Conservation (phyloP, 2,888 invertebrate genomes). For the Neoitamus cyanurus region DNA sequence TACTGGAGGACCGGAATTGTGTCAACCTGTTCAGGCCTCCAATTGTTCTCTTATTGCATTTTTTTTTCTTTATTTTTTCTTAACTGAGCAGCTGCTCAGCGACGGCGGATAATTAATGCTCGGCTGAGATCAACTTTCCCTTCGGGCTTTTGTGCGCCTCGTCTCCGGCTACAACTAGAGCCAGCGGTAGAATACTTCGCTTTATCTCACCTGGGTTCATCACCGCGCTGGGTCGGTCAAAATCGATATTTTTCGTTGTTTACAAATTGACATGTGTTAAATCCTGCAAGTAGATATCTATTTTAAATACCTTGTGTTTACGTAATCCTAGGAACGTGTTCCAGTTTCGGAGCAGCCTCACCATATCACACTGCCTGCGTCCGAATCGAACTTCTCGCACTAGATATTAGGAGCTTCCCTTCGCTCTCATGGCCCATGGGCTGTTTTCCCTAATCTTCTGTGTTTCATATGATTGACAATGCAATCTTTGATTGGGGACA, state of each 20-base stretch:
- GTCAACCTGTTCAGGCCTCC: constrained; percentile 34
- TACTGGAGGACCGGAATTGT: constrained; percentile 42
- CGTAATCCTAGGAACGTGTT: background rate
- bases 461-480: background rate
- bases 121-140: constrained; percentile 21
- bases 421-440: background rate
- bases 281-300: background rate
- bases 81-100: background rate
- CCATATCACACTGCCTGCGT: background rate
- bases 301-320: background rate
- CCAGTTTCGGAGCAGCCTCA: background rate
- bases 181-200: background rate
- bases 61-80: background rate
- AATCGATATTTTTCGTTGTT: constrained; percentile 39
- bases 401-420: background rate
- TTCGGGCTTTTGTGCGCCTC: background rate
- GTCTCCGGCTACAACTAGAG: background rate
- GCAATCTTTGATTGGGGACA: constrained; percentile 4
- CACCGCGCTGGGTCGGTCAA: background rate
- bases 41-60: constrained; percentile 21
- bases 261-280: constrained; percentile 33
- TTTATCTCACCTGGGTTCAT: constrained; percentile 16
- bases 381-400: background rate
- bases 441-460: background rate
- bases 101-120: background rate